Conservation (phyloP, 2,888 invertebrate species). For the Oscheius sp. region DNA sequence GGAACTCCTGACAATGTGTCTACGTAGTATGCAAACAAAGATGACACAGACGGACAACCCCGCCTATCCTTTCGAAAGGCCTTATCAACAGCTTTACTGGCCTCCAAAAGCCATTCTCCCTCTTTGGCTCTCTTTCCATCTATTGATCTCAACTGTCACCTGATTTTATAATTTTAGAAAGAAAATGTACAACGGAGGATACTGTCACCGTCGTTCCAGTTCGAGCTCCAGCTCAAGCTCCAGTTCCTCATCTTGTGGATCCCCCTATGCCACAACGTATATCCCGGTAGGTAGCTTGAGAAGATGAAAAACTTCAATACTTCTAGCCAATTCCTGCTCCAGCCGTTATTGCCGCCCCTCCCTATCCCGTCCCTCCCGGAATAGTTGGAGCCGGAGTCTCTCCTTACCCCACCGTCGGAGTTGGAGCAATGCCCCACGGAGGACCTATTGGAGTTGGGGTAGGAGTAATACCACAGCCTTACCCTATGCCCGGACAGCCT, state of each 20-base stretch:
- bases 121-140: not conserved
- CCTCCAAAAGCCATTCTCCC: slow-evolving; percentile 15
- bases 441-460: slow-evolving; percentile 27
- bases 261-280: slow-evolving; percentile 6
- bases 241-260: not conserved
- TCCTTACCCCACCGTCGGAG: slow-evolving; percentile 1
- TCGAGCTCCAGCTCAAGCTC: slow-evolving; percentile 10
- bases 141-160: not conserved
- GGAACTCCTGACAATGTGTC: no score
- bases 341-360: not conserved
- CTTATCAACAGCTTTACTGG: slow-evolving; percentile 16
- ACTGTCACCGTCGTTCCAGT: slow-evolving; percentile 26
- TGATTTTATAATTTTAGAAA: not conserved
- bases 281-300: not conserved
- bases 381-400: slow-evolving; percentile 8
- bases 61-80: slow-evolving; percentile 20
- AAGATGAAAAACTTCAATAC: not conserved
- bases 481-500: slow-evolving; percentile 16
- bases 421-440: not conserved
- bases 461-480: slow-evolving; percentile 8
- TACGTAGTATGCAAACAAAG: slow-evolving; percentile 17
- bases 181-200: slow-evolving; percentile 11
- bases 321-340: slow-evolving; percentile 3
- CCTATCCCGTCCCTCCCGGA: slow-evolving; percentile 1
- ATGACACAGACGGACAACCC: slow-evolving; percentile 13